phyloP scores from a whole-genome alignment of 37 sponge, comb jelly and placozoan genomes.

The Aphrocallistes beatrix region DNA sequence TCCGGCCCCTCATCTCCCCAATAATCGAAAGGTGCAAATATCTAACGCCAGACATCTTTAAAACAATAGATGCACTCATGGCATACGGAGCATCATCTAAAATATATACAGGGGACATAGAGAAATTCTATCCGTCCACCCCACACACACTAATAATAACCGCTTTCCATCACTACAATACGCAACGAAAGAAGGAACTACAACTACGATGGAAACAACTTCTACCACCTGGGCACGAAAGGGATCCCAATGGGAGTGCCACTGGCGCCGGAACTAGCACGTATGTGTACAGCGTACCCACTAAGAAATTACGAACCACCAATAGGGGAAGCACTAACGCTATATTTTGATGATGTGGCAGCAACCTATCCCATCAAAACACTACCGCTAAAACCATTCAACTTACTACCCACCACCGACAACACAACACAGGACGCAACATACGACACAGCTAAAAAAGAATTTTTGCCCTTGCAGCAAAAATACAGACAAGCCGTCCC shows the following conservation, averaged over 20 bases:
- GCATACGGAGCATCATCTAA: neutral
- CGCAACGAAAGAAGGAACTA: neutral
- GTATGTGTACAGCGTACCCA: neutral
- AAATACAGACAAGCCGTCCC: neutral
- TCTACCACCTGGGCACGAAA: neutral
- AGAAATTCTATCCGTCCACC: neutral
- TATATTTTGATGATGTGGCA: neutral
- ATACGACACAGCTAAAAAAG: neutral
- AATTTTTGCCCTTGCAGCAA: neutral
- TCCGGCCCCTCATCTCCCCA: neutral
- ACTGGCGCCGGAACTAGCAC: neutral
- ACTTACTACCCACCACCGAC: neutral
- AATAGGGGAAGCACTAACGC: neutral
- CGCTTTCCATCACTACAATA: neutral
- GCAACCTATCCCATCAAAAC: neutral
- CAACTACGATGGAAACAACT: neutral
- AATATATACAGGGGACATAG: neutral
- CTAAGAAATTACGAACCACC: neutral
- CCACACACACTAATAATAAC: neutral
- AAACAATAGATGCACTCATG: neutral
- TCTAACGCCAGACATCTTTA: neutral
- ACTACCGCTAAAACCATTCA: neutral
- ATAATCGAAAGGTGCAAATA: neutral
- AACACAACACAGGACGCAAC: neutral
- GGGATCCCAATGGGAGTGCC: neutral